Evolutionary conservation across 2,888 invertebrate species (phyloP).

Genomic region (Cephus spinipes): DNA sequence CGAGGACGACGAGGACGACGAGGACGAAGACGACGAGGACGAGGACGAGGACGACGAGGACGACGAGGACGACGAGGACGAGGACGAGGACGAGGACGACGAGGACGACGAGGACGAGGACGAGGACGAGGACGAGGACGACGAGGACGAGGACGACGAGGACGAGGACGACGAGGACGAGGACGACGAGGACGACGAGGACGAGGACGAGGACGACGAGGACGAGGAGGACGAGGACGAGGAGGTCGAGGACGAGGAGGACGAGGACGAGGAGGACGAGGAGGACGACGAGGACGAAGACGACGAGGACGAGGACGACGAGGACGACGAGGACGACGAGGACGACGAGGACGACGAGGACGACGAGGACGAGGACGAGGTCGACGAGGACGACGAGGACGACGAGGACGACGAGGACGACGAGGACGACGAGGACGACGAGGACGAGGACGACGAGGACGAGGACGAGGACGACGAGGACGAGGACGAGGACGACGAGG

Average conservation of each 20-base stretch:
- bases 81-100: neutral
- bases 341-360: neutral
- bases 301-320: too few species aligned
- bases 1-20: too few species aligned
- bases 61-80: neutral
- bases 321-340: constrained; percentile 5
- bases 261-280: neutral
- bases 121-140: neutral
- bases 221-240: neutral
- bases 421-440: too few species aligned
- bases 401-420: constrained; percentile 1
- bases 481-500: neutral
- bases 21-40: too few species aligned
- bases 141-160: neutral
- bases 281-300: too few species aligned
- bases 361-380: constrained; percentile 5
- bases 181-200: neutral
- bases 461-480: neutral
- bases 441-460: neutral
- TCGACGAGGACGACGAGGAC: neutral
- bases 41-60: neutral
- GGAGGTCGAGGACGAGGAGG: neutral
- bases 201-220: constrained; percentile 1
- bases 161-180: constrained; percentile 1
- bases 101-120: neutral